Evolutionary conservation across 2,888 invertebrate species (phyloP).

Genomic region (Shargacucullia verbasci): DNA sequence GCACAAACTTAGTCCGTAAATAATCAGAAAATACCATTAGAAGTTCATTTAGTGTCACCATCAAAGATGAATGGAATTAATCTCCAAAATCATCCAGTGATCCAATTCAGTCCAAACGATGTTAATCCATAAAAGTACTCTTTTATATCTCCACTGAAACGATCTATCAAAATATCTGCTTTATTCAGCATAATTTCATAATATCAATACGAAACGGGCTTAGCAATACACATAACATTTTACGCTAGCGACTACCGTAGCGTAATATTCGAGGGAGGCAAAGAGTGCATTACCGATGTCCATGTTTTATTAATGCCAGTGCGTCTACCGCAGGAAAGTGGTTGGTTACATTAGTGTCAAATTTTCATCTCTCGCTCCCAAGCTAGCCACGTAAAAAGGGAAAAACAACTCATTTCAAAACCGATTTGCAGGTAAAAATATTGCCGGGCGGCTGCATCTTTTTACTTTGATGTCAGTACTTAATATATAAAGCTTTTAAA

Average conservation of each 20-base stretch:
- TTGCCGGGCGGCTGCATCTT: conserved; percentile 30
- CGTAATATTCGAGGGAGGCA: conserved; percentile 59
- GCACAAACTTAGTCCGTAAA: no score
- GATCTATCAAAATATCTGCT: conserved; percentile 29
- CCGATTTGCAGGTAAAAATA: conserved; percentile 51
- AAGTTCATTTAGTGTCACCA: no score
- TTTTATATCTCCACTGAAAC: conserved; percentile 32
- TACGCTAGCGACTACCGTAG: conserved; percentile 53
- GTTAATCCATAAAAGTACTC: conserved; percentile 41
- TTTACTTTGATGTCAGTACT: conserved; percentile 42
- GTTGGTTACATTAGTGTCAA: conserved; percentile 79
- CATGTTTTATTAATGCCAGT: conserved; percentile 64
- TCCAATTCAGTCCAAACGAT: conserved; percentile 13
- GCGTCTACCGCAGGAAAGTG: conserved; percentile 72
- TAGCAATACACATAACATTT: conserved; percentile 47
- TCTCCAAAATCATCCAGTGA: no score
- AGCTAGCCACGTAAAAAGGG: conserved; percentile 48
- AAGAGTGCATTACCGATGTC: conserved; percentile 81
- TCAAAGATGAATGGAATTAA: no score
- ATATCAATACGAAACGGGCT: conserved; percentile 39
- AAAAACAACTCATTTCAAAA: conserved; percentile 59
- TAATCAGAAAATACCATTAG: no score
- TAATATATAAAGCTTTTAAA: conserved; percentile 30
- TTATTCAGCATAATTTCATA: conserved; percentile 30
- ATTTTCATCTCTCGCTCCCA: conserved; percentile 66